Evolutionary conservation across 1,140 invertebrate genomes (phyloP).

Genomic region (Sarcophaga bullata): DNA sequence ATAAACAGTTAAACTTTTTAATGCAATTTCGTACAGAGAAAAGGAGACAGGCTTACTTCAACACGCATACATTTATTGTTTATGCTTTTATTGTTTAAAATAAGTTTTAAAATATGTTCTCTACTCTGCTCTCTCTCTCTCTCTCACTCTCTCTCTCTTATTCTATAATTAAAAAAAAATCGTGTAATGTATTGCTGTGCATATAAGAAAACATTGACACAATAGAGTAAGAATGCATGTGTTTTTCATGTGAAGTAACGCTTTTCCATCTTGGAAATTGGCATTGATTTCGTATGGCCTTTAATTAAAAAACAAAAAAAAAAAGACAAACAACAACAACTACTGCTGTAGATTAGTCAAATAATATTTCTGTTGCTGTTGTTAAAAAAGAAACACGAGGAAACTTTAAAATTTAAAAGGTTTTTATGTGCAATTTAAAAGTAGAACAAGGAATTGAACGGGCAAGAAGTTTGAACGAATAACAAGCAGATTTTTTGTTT

Average conservation of each 20-base stretch:
- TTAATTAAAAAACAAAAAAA: constrained; percentile 14
- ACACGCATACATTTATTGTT: too few relatives aligned
- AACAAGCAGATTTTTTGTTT: too few relatives aligned
- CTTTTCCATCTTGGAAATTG: constrained; percentile 28
- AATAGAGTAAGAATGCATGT: constrained; percentile 25
- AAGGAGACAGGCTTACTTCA: not conserved
- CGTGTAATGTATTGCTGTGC: not conserved
- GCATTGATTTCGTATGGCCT: constrained; percentile 37
- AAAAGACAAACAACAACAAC: not conserved
- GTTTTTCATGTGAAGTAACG: constrained; percentile 31
- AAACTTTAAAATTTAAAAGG: too few relatives aligned
- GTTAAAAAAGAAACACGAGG: too few relatives aligned
- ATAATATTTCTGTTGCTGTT: too few relatives aligned
- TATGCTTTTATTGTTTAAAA: not conserved
- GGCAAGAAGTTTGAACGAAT: too few relatives aligned
- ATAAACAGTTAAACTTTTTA: constrained; percentile 31
- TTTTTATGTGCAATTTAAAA: too few relatives aligned
- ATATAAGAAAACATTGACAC: not conserved
- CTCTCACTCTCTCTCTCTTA: not conserved
- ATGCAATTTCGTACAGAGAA: constrained; percentile 16
- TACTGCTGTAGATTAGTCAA: too few relatives aligned
- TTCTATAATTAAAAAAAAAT: not conserved
- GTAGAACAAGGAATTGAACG: too few relatives aligned
- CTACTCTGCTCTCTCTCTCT: not conserved
- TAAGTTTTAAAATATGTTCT: not conserved